These are phyloP conservation scores for Cebus imitator DNA, from an alignment of 2,113 vertebrate genomes.

Conservation along the genomic window DNA sequence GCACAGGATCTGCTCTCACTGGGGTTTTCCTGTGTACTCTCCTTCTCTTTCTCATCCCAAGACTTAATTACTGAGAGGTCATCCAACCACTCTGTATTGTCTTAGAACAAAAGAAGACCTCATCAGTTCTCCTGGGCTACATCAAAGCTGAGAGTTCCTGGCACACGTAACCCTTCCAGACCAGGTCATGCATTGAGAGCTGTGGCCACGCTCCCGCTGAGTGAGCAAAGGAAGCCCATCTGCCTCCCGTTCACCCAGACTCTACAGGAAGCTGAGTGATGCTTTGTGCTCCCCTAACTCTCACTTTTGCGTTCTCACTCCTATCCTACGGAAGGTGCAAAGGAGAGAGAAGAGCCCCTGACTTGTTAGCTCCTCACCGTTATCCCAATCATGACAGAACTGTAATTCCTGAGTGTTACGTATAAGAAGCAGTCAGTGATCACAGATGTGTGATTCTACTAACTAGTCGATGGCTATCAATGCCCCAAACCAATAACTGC, in stretches of 20 bases:
- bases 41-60: neutral
- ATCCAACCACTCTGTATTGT: neutral
- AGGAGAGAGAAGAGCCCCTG: neutral
- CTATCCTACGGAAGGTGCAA: neutral
- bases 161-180: neutral
- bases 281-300: neutral
- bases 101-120: neutral
- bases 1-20: neutral
- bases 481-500: neutral
- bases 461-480: neutral
- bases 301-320: neutral
- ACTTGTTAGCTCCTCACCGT: neutral
- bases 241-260: neutral
- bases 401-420: neutral
- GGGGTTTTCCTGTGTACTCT: neutral
- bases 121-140: neutral
- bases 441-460: neutral
- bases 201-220: rapidly evolving
- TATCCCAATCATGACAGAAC: neutral
- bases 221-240: neutral
- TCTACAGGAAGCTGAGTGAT: neutral
- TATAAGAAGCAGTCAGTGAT: neutral
- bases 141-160: neutral
- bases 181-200: neutral
- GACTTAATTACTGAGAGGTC: neutral